These are phyloP conservation scores for Acleris cristana DNA, from an alignment of 2,888 invertebrate genomes.

Conservation along the genomic window DNA sequence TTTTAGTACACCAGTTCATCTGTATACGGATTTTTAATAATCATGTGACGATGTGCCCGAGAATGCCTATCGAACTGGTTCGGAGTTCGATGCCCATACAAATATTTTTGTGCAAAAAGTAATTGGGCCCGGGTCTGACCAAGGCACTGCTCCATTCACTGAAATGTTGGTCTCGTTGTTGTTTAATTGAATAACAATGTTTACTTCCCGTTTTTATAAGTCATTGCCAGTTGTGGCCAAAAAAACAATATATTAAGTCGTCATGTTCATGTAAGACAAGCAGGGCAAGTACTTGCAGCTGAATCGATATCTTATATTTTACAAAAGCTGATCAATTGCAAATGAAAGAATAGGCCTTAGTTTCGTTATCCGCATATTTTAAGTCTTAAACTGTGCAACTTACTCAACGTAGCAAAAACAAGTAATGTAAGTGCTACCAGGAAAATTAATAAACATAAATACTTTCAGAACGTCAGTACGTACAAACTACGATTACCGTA, in stretches of 20 bases:
- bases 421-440: constrained; percentile 47
- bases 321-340: too few species aligned
- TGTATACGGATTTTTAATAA: constrained; percentile 41
- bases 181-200: constrained; percentile 35
- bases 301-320: too few species aligned
- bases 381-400: neutral
- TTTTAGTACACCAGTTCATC: constrained; percentile 60
- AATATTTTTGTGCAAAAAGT: constrained; percentile 36
- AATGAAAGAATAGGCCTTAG: neutral
- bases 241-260: constrained; percentile 6
- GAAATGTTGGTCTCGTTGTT: constrained; percentile 31
- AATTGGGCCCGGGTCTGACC: constrained; percentile 28
- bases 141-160: constrained; percentile 34
- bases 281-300: neutral
- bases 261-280: neutral
- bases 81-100: constrained; percentile 39
- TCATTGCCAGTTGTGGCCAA: neutral
- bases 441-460: constrained; percentile 61
- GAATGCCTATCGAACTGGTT: constrained; percentile 37
- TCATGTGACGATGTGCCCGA: constrained; percentile 37
- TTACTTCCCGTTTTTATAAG: constrained; percentile 27
- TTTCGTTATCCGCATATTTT: neutral
- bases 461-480: constrained; percentile 51
- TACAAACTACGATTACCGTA: constrained; percentile 68
- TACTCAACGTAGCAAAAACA: constrained; percentile 11